Conservation (phyloP, 2,113 vertebrate genomes). For the Capricornis sumatraensis region DNA sequence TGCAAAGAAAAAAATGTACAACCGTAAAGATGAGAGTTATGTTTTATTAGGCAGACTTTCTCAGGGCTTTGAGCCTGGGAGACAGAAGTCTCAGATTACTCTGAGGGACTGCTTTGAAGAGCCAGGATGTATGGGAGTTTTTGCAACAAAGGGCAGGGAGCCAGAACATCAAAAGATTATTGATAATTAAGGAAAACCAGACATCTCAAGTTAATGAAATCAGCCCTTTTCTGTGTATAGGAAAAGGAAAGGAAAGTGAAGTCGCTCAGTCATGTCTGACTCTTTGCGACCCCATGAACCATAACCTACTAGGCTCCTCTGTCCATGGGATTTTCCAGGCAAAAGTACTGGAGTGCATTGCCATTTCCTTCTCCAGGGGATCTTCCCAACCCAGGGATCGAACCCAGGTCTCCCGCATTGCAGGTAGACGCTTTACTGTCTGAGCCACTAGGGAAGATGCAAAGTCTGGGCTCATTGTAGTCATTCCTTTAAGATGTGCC, state of each 20-base stretch:
- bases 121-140: not conserved
- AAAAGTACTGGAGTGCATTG: fast-evolving
- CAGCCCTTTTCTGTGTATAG: not conserved
- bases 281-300: not conserved
- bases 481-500: not conserved
- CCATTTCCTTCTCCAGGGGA: not conserved
- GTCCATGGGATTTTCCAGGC: not conserved
- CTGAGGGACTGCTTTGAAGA: not conserved
- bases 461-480: too few species aligned
- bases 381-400: not conserved
- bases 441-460: not conserved
- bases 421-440: fast-evolving
- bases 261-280: not conserved
- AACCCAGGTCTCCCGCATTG: not conserved
- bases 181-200: not conserved
- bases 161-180: not conserved
- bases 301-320: not conserved
- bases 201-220: not conserved
- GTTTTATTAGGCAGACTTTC: not conserved
- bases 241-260: not conserved
- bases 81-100: not conserved
- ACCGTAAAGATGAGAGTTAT: not conserved
- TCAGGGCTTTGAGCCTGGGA: not conserved
- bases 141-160: not conserved
- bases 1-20: not conserved